Evolutionary conservation across 2,797 vertebrate genomes (phyloP).

Genomic region (Coreius guichenoti): DNA sequence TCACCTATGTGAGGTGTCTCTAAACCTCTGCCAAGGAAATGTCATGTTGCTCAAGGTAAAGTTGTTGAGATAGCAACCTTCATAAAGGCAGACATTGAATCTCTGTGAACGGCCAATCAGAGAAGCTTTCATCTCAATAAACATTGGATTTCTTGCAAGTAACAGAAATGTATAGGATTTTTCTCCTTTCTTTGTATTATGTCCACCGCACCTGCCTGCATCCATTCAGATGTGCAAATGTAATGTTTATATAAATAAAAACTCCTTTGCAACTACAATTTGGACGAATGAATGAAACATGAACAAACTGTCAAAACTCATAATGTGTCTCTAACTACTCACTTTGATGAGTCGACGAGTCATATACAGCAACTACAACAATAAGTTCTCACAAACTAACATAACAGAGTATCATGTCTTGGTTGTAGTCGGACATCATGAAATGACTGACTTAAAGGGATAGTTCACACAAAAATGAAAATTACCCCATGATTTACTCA

Average conservation of each 20-base stretch:
- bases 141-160: neutral
- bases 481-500: too few relatives aligned
- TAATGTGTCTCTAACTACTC: neutral
- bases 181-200: neutral
- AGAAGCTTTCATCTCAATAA: constrained; percentile 10
- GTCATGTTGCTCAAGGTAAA: constrained; percentile 20
- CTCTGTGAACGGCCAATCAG: constrained; percentile 6
- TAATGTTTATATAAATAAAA: neutral
- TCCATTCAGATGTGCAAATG: neutral
- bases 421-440: neutral
- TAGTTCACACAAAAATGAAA: too few relatives aligned
- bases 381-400: neutral
- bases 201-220: neutral
- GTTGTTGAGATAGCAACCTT: neutral
- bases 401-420: neutral
- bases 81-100: constrained; percentile 1
- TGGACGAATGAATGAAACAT: neutral
- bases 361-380: neutral
- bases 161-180: neutral
- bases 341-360: neutral
- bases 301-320: neutral
- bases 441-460: neutral
- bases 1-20: constrained; percentile 11
- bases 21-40: constrained; percentile 22
- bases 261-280: neutral